Evolutionary conservation across 2,797 vertebrate genomes (phyloP).

Genomic region (Sebastiscus albofasciatus): DNA sequence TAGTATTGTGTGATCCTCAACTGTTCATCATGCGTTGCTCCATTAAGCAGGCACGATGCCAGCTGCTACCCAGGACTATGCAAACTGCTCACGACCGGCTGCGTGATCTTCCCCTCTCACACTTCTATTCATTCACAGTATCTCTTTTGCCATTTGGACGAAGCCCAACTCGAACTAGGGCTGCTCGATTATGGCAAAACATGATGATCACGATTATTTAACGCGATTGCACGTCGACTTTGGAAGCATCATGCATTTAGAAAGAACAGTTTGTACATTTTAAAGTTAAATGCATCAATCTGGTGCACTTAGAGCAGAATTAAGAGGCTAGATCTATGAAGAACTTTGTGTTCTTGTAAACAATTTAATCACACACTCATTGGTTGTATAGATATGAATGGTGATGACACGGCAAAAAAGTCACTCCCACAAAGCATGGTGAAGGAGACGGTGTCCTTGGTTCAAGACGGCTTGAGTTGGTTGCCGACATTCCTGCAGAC

Average conservation of each 20-base stretch:
- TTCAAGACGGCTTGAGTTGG: too few species aligned
- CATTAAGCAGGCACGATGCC: slow-evolving; percentile 61
- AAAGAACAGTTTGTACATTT: neutral
- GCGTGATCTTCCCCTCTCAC: slow-evolving; percentile 1
- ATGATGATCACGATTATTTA: neutral
- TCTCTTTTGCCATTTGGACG: slow-evolving; percentile 13
- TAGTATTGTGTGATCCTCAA: slow-evolving; percentile 25
- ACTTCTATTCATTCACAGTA: slow-evolving; percentile 23
- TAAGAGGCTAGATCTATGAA: neutral
- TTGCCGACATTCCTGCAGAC: too few species aligned
- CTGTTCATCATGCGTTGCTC: slow-evolving; percentile 45
- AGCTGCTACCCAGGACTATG: slow-evolving; percentile 37
- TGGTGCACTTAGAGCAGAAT: neutral
- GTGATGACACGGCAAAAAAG: neutral
- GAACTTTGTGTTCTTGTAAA: neutral
- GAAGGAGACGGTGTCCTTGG: too few species aligned
- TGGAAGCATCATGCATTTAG: neutral
- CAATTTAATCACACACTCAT: neutral
- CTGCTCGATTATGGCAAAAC: neutral
- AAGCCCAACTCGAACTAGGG: neutral
- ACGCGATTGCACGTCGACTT: neutral
- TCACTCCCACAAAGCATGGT: neutral
- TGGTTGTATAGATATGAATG: neutral
- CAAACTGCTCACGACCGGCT: slow-evolving; percentile 21
- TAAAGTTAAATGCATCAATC: neutral